phyloP scores from a whole-genome alignment of 2,113 vertebrate genomes.

The Ptychochromis oligacanthus region DNA sequence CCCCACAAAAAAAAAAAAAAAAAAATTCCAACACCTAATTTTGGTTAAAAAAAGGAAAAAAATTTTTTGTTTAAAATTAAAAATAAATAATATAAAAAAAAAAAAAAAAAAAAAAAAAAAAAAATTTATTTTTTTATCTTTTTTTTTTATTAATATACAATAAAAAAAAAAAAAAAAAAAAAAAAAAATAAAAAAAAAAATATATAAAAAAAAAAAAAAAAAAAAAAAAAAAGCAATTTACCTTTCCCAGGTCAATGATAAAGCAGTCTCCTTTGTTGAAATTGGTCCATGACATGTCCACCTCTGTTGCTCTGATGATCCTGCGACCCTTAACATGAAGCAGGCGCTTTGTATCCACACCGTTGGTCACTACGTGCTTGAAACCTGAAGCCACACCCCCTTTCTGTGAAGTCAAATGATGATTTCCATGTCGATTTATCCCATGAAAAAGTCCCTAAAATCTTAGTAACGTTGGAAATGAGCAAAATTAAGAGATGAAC shows the following conservation, averaged over 20 bases:
- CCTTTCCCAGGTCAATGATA: slow-evolving; percentile 78
- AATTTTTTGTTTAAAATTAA: too few species aligned
- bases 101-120: too few species aligned
- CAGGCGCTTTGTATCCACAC: slow-evolving; percentile 68
- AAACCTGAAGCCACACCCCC: slow-evolving; percentile 84
- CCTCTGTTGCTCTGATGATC: slow-evolving; percentile 79
- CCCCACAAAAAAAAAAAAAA: too few species aligned
- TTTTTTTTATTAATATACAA: too few species aligned
- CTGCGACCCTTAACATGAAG: slow-evolving; percentile 83
- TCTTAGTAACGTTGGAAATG: background rate
- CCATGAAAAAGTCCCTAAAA: background rate
- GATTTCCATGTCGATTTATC: background rate
- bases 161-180: too few species aligned
- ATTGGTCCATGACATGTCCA: slow-evolving; percentile 74
- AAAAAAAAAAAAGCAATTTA: slow-evolving; percentile 16
- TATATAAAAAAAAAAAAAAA: too few species aligned
- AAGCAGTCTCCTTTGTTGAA: slow-evolving; percentile 86
- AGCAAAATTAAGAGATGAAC: background rate
- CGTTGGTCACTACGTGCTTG: slow-evolving; percentile 77
- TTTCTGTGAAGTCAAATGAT: slow-evolving; percentile 63
- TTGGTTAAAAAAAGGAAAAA: too few species aligned
- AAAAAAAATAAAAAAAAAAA: too few species aligned
- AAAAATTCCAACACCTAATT: too few species aligned
- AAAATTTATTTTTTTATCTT: too few species aligned
- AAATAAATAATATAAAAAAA: too few species aligned